Evolutionary conservation across 2,113 vertebrate genomes (phyloP).

Genomic region (Calyptomena viridis): DNA sequence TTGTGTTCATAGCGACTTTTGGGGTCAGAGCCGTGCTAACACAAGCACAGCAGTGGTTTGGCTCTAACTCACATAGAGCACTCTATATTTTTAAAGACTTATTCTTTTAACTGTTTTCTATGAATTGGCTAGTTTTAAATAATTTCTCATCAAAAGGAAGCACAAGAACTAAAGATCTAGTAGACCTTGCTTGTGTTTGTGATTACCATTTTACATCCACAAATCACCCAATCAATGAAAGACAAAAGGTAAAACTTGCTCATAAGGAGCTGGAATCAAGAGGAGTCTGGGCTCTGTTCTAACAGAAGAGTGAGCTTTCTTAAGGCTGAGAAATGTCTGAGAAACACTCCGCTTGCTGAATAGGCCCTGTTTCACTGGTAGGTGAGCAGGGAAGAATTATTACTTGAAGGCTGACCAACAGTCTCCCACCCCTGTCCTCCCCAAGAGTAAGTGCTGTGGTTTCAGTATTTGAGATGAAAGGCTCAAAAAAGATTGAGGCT

Average conservation of each 20-base stretch:
- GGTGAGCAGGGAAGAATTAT: neutral
- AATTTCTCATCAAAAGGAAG: neutral
- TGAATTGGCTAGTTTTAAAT: neutral
- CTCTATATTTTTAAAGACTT: neutral
- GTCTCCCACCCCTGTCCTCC: neutral
- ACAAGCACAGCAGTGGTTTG: neutral
- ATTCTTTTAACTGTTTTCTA: neutral
- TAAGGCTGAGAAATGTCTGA: neutral
- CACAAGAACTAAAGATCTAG: neutral
- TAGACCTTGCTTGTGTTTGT: neutral
- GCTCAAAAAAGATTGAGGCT: neutral
- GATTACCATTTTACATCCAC: neutral
- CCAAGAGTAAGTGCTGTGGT: neutral
- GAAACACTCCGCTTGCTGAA: neutral
- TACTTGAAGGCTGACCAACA: neutral
- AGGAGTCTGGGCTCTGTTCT: neutral
- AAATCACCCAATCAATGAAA: neutral
- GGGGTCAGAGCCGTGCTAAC: neutral
- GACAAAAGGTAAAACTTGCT: neutral
- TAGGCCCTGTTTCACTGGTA: neutral
- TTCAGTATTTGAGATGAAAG: neutral
- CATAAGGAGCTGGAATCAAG: neutral
- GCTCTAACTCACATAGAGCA: neutral
- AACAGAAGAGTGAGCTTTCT: accelerated
- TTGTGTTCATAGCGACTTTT: neutral